phyloP scores from a whole-genome alignment of 1,140 invertebrate species.

The Drosophila sechellia region DNA sequence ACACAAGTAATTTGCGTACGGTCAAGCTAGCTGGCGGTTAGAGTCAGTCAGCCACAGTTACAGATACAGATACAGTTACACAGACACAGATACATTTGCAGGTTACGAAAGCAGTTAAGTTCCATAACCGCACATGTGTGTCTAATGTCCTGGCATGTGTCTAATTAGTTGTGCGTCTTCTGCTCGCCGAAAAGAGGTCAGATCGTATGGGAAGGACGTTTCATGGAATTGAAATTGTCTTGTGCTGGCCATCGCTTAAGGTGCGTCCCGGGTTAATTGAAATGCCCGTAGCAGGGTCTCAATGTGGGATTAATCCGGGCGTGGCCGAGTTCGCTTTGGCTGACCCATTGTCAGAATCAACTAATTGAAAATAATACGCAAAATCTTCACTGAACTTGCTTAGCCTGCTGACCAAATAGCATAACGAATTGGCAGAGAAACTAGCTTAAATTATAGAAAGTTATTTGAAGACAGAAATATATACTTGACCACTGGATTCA shows the following conservation, averaged over 20 bases:
- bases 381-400: conserved; percentile 42
- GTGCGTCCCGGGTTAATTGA: conserved; percentile 79
- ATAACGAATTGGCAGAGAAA: background rate
- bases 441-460: background rate
- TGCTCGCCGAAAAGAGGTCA: conserved; percentile 67
- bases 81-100: conserved; percentile 11
- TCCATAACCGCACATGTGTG: conserved; percentile 32
- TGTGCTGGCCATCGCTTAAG: conserved; percentile 51
- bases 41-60: conserved; percentile 30
- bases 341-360: conserved; percentile 50
- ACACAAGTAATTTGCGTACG: conserved; percentile 83
- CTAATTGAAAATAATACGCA: conserved; percentile 70
- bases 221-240: conserved; percentile 69
- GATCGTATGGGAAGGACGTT: conserved; percentile 55
- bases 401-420: conserved; percentile 1
- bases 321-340: conserved; percentile 45
- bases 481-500: too few species aligned
- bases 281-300: conserved; percentile 62
- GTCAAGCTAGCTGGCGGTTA: conserved; percentile 60
- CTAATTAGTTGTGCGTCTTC: conserved; percentile 82
- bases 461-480: too few species aligned
- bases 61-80: conserved; percentile 14
- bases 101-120: conserved; percentile 15
- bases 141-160: conserved; percentile 73
- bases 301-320: conserved; percentile 56